Evolutionary conservation across 2,888 invertebrate genomes (phyloP).

Genomic region (Heliconius aoede): DNA sequence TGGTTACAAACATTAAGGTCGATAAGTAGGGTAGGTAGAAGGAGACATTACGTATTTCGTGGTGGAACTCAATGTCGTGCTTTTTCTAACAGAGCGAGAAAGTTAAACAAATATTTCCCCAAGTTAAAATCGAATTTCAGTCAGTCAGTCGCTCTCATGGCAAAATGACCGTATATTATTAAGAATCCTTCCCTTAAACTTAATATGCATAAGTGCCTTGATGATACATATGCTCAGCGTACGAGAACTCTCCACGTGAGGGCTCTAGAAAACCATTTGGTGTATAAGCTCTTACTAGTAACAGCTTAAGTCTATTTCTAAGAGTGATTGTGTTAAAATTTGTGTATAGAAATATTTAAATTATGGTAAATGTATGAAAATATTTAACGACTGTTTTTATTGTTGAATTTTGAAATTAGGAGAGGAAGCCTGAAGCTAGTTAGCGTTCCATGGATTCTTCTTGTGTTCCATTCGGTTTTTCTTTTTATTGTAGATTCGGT

Average conservation of each 20-base stretch:
- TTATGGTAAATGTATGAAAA: too few species aligned
- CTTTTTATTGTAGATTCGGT: too few species aligned
- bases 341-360: neutral
- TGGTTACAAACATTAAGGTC: too few species aligned
- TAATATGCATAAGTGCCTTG: conserved; percentile 10
- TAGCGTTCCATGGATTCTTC: too few species aligned
- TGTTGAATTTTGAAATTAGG: too few species aligned
- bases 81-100: neutral
- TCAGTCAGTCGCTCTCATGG: neutral
- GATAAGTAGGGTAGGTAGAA: too few species aligned
- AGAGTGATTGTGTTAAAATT: neutral
- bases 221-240: conserved; percentile 1
- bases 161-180: neutral
- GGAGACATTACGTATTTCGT: neutral
- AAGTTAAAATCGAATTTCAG: too few species aligned
- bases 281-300: neutral
- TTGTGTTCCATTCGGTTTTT: too few species aligned
- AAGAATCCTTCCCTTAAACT: neutral
- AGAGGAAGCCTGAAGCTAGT: too few species aligned
- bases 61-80: neutral
- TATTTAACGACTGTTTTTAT: too few species aligned
- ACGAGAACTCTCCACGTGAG: neutral
- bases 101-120: too few species aligned
- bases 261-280: conserved; percentile 2
- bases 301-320: neutral